Base-by-base conservation (phyloP, 2,888 invertebrate genomes). In the Agriopis leucophaearia region DNA sequence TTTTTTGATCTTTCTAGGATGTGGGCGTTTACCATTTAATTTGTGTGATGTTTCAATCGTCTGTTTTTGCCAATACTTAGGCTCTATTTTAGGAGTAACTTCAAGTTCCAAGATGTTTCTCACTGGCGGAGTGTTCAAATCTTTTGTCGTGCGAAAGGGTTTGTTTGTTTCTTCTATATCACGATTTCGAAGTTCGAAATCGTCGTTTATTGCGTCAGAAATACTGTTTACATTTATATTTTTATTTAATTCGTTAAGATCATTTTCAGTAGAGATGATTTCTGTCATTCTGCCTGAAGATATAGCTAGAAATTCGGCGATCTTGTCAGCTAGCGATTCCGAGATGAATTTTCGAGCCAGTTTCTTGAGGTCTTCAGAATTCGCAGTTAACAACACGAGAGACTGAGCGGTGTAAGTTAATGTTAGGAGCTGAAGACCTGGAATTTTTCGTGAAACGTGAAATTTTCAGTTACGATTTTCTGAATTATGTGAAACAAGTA, bases 341-440 rank as follows among this genome's bases (percentile, higher is more conserved):
- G 90, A 82, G 0, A 90, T 79, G 65, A 89, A 88, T 51, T 87
- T 85, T 8, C 76, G 74, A 0, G 90, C 90, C 16, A 91, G 74
- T 64, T 82, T 84, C 36, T 78, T 85, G 0, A 91, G 75, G 51
- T 91, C 91, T 0, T 88, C 89, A 0, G 88, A 70, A 38, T 88
- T 89, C 0, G 90, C 90, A 44, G 89, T 87, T 6, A 91, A 60
- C 0, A 90, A 69, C 0, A 90, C 83, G 57, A 82, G 79, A 0
- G 86, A 66, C 0, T 85, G 69, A 0, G 73, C 63, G 15, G 77
- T 50, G 6, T 85, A 75, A 0, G 69, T 62, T 1, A 83, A n/a
- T 0, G 83, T 36, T 7, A 86, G 44, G 0, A 88, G 16, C 3
- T 85, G 76, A 0, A 84, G 18, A 52, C 81, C 90, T 91, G 82